A percentile compares a stretch with the other conserved stretches of the same genome.
Evolutionary conservation across 2,113 vertebrate species (phyloP).

Genomic region (Sturnus vulgaris): DNA sequence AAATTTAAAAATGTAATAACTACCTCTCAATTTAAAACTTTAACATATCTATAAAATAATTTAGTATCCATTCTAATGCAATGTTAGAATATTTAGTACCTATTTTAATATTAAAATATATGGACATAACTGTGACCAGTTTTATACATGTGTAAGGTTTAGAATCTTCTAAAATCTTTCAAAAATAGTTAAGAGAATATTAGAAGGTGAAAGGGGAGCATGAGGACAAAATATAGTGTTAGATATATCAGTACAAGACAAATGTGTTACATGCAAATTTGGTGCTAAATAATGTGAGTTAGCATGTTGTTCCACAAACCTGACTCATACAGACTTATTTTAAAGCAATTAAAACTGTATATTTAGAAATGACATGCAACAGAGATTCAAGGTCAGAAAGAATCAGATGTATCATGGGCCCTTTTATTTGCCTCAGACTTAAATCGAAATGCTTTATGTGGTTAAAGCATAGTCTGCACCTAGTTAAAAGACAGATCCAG

Average conservation of each 20-base stretch:
- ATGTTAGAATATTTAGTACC: conserved; percentile 41
- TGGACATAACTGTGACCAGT: neutral
- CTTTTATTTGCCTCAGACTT: neutral
- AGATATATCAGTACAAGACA: neutral
- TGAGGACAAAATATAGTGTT: neutral
- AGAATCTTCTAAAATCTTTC: neutral
- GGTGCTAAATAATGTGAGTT: neutral
- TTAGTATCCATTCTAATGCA: conserved; percentile 18
- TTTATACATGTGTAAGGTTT: neutral
- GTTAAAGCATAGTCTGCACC: neutral
- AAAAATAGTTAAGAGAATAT: neutral
- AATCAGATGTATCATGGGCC: neutral
- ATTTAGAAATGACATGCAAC: neutral
- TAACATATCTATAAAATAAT: conserved; percentile 50
- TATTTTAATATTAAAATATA: conserved; percentile 24
- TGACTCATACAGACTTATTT: neutral
- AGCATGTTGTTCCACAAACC: neutral
- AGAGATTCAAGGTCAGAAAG: neutral
- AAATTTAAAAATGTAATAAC: conserved; percentile 42
- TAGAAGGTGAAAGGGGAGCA: neutral
- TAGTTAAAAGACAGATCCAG: neutral
- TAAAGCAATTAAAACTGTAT: neutral
- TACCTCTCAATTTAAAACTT: conserved; percentile 35
- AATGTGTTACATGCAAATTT: neutral
- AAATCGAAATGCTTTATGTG: neutral